Conservation (phyloP, 1,140 invertebrate species). For the Andricus grossulariae region DNA sequence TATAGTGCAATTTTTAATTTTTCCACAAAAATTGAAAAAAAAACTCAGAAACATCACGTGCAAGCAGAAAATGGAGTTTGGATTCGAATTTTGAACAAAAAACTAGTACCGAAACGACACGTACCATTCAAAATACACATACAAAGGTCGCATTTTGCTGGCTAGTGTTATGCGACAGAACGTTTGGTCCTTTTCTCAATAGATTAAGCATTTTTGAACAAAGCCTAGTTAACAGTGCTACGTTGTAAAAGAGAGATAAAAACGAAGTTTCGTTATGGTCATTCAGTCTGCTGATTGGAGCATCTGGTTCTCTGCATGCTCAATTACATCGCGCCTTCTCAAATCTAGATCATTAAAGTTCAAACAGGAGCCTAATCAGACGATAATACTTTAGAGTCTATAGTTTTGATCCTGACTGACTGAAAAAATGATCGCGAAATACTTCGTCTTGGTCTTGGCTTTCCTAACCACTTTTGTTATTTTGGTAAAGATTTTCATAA, state of each 20-base stretch:
- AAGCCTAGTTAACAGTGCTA: background rate
- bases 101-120: too few relatives aligned
- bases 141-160: too few relatives aligned
- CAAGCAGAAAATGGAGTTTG: too few relatives aligned
- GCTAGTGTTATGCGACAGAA: too few relatives aligned
- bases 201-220: background rate
- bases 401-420: background rate
- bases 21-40: too few relatives aligned
- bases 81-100: too few relatives aligned
- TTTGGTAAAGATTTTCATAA: background rate
- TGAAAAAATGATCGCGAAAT: background rate
- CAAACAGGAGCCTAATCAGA: too few relatives aligned
- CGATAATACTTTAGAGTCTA: background rate
- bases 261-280: background rate
- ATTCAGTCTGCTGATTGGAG: background rate
- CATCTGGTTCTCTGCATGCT: background rate
- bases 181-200: too few relatives aligned
- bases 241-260: background rate
- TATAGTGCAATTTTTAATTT: too few relatives aligned
- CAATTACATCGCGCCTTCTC: background rate
- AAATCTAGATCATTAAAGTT: too few relatives aligned
- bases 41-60: too few relatives aligned
- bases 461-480: background rate
- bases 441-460: background rate
- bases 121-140: too few relatives aligned